Evolutionary conservation across 2,888 invertebrate species (phyloP), one percentile per base, ranked within the genome.

Genomic region (Eustalomyia histrio): DNA sequence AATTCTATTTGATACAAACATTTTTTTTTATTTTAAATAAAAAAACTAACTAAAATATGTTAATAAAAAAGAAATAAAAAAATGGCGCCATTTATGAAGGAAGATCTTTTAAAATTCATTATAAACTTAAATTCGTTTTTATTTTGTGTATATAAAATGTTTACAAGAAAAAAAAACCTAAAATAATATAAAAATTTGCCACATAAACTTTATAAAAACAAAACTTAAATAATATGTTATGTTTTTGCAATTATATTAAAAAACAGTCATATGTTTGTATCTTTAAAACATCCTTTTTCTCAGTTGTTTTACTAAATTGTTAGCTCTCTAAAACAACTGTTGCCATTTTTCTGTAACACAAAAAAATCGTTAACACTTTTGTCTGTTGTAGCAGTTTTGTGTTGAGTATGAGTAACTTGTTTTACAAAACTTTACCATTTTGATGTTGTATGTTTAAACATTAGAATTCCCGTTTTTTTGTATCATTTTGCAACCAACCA

Each of bases 51-150:
- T 21, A 18, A 18, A 12, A n/a, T 43, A 9, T 39, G 2, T 18
- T 21, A 61, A 16, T 8, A 57, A 43, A 75, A 29, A 29, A 29
- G 29, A 29, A 12, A 43, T 21, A 47, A 17, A 55, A 50, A 78
- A 60, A 61, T 72, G 65, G 60, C 76, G 65, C 76, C 76, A 61
- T 65, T 72, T 78, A 78, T 67, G 17, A 50, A 67, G 35, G 53
- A 35, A 53, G 16, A 21, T 35, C 39, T 65, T 79, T 64, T 53
- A 6, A 17, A 35, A 61, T 73, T 73, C 55, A 67, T 72, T 61
- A 55, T 35, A 65, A 47, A 60, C 17, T 16, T 67, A 61, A 47
- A 60, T 65, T 43, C 17, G 3, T 29, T 6, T 4, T 21, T 21
- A 0, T 67, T 55, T 21, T 65, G 53, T 58, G 29, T 24, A 14